Conservation (phyloP, 2,797 vertebrate genomes). For the Otus scops region DNA sequence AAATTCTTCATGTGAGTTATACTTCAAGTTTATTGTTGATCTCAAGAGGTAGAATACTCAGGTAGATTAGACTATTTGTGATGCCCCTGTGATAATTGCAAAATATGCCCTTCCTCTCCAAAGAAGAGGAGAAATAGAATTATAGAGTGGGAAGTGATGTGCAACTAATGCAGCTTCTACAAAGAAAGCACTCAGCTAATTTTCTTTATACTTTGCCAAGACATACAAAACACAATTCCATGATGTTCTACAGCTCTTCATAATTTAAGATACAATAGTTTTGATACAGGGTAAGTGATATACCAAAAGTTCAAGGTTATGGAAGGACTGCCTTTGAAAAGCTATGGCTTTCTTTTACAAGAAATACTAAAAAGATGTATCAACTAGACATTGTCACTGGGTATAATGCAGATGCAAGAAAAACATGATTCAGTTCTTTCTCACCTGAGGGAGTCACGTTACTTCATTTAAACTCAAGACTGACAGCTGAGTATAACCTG, state of each 20-base stretch:
- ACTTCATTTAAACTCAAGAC: conserved; percentile 62
- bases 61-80: not conserved
- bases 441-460: conserved; percentile 20
- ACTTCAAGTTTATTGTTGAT: not conserved
- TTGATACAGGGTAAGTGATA: not conserved
- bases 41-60: not conserved
- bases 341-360: not conserved
- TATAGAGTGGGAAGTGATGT: not conserved
- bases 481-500: conserved; percentile 48
- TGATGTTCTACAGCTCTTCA: not conserved
- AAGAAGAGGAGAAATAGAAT: not conserved
- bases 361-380: not conserved
- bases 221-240: not conserved
- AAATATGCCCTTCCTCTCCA: not conserved
- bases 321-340: not conserved
- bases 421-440: not conserved
- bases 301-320: not conserved
- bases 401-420: not conserved
- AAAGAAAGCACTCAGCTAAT: not conserved
- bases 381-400: not conserved
- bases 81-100: not conserved
- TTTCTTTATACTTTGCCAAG: not conserved
- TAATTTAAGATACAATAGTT: not conserved
- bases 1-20: not conserved
- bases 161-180: not conserved